Percentiles rank a stretch among this genome's conserved stretches.
Evolutionary conservation across 1,140 invertebrate genomes (phyloP).

Genomic region (Pteromalus puparum): DNA sequence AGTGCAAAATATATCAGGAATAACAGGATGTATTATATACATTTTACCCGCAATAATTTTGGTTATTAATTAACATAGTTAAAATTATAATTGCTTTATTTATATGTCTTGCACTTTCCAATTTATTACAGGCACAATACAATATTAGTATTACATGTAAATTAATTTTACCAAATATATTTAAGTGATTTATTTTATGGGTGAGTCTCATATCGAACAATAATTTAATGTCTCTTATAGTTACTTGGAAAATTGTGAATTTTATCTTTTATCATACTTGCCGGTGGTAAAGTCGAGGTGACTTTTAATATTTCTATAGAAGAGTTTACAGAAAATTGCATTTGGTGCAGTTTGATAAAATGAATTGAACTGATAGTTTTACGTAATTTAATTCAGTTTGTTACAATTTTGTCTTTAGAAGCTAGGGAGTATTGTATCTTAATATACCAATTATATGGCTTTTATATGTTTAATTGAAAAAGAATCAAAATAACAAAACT

Average conservation of each 20-base stretch:
- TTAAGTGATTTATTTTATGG: conserved; percentile 20
- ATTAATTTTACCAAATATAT: conserved; percentile 32
- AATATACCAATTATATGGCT: not conserved
- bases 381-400: conserved; percentile 21
- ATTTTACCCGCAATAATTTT: conserved; percentile 44
- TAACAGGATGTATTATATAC: conserved; percentile 1
- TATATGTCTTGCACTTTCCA: conserved; percentile 32
- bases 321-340: conserved; percentile 1
- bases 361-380: conserved; percentile 32
- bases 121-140: conserved; percentile 10
- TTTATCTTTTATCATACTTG: not conserved
- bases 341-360: conserved; percentile 22
- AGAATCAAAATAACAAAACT: conserved; percentile 28
- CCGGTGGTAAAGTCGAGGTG: not conserved
- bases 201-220: not conserved
- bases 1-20: conserved; percentile 27
- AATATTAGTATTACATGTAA: conserved; percentile 26
- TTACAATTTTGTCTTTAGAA: conserved; percentile 28
- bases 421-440: conserved; percentile 24
- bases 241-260: not conserved
- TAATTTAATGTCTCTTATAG: conserved; percentile 7
- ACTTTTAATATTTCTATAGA: not conserved
- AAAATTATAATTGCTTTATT: conserved; percentile 18
- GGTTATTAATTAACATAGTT: conserved; percentile 38
- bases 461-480: conserved; percentile 35